phyloP scores from a whole-genome alignment of 2,797 vertebrate genomes.

The Graptemys geographica region DNA sequence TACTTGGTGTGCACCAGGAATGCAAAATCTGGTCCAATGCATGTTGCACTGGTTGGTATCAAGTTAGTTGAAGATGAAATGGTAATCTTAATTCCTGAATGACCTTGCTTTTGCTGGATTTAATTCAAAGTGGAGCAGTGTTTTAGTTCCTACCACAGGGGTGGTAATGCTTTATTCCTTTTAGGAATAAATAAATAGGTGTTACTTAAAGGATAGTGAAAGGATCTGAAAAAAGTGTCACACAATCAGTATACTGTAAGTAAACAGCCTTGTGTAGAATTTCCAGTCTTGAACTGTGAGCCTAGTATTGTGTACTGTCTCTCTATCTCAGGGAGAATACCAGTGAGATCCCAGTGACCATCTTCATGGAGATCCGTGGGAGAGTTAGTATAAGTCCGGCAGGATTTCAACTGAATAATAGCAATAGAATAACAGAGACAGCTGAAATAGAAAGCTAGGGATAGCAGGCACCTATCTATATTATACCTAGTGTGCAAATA shows the following conservation, averaged over 20 bases:
- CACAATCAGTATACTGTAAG: not conserved
- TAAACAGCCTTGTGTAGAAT: not conserved
- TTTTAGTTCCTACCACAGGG: not conserved
- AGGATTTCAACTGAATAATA: not conserved
- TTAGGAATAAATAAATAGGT: not conserved
- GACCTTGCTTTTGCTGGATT: not conserved
- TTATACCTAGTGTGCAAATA: not conserved
- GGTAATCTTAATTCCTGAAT: not conserved
- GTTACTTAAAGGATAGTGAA: not conserved
- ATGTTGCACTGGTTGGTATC: not conserved
- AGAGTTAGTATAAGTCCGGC: not conserved
- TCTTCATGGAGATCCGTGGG: not conserved
- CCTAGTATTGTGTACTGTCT: not conserved
- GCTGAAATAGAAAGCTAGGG: not conserved
- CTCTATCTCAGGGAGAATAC: not conserved
- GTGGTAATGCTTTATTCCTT: not conserved
- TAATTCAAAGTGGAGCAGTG: not conserved
- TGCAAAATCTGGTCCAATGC: not conserved
- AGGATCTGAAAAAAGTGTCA: not conserved
- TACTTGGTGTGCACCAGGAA: not conserved
- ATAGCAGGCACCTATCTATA: not conserved
- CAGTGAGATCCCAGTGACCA: not conserved
- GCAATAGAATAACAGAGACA: not conserved
- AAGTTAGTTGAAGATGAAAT: not conserved
- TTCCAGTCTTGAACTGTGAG: not conserved